phyloP scores from a whole-genome alignment of 1,140 invertebrate species.

The Drosophila saltans region DNA sequence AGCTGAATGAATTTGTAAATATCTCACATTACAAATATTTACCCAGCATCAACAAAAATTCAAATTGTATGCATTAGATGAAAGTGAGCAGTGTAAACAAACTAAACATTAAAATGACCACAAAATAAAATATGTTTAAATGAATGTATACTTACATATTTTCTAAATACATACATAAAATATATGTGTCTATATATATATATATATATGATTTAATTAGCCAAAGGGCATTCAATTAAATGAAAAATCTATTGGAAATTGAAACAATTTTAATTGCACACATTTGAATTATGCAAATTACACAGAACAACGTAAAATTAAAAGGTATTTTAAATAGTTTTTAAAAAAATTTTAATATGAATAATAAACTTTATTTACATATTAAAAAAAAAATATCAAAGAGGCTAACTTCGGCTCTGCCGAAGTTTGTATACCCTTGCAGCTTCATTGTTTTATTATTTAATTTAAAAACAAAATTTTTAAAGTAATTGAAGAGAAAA shows the following conservation, averaged over 20 bases:
- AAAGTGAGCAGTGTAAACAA: constrained; percentile 7
- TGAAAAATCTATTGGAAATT: constrained; percentile 2
- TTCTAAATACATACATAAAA: background rate
- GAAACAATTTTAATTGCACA: background rate
- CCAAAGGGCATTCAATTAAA: background rate
- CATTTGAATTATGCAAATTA: background rate
- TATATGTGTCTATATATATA: background rate
- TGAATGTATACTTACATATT: constrained; percentile 2
- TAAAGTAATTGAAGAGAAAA: too few relatives aligned
- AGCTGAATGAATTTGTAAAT: background rate
- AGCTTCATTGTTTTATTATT: too few relatives aligned
- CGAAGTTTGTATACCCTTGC: too few relatives aligned
- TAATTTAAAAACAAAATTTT: too few relatives aligned
- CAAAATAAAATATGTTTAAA: constrained; percentile 8
- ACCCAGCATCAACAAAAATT: background rate
- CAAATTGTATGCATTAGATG: background rate
- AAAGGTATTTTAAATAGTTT: too few relatives aligned
- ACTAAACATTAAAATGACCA: constrained; percentile 11
- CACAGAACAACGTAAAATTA: background rate
- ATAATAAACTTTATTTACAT: too few relatives aligned
- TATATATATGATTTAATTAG: background rate
- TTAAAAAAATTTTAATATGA: too few relatives aligned
- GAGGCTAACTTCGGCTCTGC: too few relatives aligned
- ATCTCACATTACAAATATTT: background rate
- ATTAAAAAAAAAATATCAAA: too few relatives aligned